Percentiles rank a stretch among this genome's conserved stretches.
phyloP scores from a whole-genome alignment of 1,140 invertebrate genomes.

The Diprion similis region DNA sequence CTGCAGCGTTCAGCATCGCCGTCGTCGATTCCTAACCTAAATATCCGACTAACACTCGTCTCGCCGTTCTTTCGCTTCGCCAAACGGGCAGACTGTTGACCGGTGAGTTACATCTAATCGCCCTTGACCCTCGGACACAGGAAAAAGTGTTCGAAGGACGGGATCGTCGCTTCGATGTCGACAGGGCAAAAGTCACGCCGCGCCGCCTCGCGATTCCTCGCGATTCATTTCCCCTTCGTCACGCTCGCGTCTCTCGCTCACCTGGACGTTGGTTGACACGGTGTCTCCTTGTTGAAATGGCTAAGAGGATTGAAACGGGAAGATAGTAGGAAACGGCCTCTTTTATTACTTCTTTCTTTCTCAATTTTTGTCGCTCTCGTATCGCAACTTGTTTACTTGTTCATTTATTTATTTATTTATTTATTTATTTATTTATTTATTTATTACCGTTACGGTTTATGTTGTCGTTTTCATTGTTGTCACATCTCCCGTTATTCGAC shows the following conservation, averaged over 20 bases:
- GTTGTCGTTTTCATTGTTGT: no score
- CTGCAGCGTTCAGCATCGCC: constrained; percentile 43
- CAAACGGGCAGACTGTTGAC: constrained; percentile 21
- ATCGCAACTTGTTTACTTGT: constrained; percentile 1
- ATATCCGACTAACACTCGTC: constrained; percentile 20
- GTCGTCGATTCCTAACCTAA: constrained; percentile 39
- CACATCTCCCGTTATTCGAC: no score
- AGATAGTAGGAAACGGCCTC: no score
- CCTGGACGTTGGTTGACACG: no score
- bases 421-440: constrained; percentile 17
- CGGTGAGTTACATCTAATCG: no score
- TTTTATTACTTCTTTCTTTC: constrained; percentile 15
- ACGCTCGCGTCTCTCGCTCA: background rate
- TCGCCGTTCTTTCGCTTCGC: constrained; percentile 35
- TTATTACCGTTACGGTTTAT: background rate
- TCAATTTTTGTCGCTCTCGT: constrained; percentile 19
- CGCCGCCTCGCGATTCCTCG: constrained; percentile 4
- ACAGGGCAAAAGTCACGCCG: background rate
- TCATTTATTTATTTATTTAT: background rate
- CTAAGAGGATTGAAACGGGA: no score
- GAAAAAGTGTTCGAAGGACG: no score
- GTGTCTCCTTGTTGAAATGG: no score
- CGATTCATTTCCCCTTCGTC: constrained; percentile 1
- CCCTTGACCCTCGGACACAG: no score
- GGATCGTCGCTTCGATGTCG: no score